phyloP scores from a whole-genome alignment of 2,797 vertebrate genomes.

The Ctenochaetus hawaiiensis region DNA sequence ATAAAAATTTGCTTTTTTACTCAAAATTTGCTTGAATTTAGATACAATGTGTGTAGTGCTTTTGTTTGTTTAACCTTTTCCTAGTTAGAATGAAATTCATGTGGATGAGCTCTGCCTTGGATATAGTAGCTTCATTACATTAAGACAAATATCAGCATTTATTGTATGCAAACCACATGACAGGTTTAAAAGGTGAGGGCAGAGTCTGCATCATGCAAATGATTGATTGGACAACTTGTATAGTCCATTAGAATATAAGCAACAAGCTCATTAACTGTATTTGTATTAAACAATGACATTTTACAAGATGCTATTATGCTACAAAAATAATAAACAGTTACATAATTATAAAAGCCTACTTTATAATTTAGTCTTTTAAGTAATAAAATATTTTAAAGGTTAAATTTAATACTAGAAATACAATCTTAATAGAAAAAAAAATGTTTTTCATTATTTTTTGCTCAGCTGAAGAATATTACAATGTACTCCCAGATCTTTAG shows the following conservation, averaged over 20 bases:
- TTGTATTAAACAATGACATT: too few species aligned
- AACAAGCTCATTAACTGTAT: too few species aligned
- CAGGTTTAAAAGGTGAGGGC: neutral
- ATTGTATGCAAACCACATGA: neutral
- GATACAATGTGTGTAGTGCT: neutral
- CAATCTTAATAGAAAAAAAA: neutral
- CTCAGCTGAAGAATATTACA: neutral
- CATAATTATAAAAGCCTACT: too few species aligned
- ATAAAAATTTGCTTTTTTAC: neutral
- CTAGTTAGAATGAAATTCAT: conserved; percentile 14
- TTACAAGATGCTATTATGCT: too few species aligned
- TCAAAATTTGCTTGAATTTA: neutral
- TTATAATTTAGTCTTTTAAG: neutral
- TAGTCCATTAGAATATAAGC: too few species aligned
- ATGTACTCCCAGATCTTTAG: neutral
- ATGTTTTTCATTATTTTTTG: neutral
- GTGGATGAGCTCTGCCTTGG: neutral
- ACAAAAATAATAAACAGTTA: too few species aligned
- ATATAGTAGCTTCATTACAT: neutral
- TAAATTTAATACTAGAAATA: too few species aligned
- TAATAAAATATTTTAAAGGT: neutral
- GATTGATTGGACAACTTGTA: neutral
- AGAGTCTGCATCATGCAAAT: neutral
- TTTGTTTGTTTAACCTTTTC: conserved; percentile 11
- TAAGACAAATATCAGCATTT: neutral